Evolutionary conservation across 2,797 vertebrate species (phyloP).

Genomic region (Diplodus sargus): DNA sequence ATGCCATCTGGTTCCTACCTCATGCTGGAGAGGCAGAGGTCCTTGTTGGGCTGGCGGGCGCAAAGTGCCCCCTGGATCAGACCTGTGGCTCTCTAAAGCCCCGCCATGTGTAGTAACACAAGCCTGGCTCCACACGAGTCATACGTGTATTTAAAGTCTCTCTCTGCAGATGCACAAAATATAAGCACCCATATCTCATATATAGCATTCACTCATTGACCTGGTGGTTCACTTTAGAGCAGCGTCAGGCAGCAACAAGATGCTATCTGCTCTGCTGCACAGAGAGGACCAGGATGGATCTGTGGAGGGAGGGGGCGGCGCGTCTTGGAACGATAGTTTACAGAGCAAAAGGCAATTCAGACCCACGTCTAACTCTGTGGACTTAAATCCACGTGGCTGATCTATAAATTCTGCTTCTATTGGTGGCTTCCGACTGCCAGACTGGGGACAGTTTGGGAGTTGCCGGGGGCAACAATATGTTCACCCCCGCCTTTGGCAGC

Average conservation of each 20-base stretch:
- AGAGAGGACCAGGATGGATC: constrained; percentile 47
- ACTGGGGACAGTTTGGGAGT: constrained; percentile 74
- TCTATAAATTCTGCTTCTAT: constrained; percentile 76
- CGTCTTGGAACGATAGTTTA: constrained; percentile 53
- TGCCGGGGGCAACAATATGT: constrained; percentile 84
- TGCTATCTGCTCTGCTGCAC: constrained; percentile 70
- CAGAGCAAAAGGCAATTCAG: constrained; percentile 52
- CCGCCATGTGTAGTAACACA: constrained; percentile 72
- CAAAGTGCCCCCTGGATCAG: constrained; percentile 64
- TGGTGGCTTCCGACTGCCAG: constrained; percentile 63
- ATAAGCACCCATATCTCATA: constrained; percentile 64
- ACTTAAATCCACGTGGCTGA: constrained; percentile 50
- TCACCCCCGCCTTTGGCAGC: constrained; percentile 68
- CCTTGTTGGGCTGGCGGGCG: constrained; percentile 46
- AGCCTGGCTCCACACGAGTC: constrained; percentile 68
- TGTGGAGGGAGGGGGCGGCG: constrained; percentile 67
- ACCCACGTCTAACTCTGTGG: constrained; percentile 48
- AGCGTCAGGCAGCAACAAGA: constrained; percentile 69
- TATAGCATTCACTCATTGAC: constrained; percentile 51
- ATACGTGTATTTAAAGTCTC: constrained; percentile 79
- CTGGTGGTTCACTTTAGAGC: constrained; percentile 49
- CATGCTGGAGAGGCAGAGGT: constrained; percentile 63
- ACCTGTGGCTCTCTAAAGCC: constrained; percentile 62
- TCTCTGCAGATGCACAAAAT: constrained; percentile 66
- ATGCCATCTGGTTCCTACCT: constrained; percentile 73